These are phyloP conservation scores for Eumeta japonica DNA, from an alignment of 1,140 invertebrate genomes.

Conservation along the genomic window DNA sequence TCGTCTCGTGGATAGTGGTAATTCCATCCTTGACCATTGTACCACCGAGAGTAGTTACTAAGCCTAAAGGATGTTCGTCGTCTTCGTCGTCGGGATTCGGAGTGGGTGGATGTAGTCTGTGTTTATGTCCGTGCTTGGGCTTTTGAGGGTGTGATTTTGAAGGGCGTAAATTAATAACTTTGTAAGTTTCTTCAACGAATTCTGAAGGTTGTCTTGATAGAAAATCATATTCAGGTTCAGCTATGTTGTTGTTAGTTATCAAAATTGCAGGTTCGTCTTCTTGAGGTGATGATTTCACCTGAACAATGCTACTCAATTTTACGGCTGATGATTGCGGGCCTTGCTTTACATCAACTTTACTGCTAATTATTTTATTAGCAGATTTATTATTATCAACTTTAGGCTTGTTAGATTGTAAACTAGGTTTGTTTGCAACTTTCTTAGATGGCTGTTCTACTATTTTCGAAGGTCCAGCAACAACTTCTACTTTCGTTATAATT, in stretches of 20 bases:
- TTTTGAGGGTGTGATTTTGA: slow-evolving; percentile 49
- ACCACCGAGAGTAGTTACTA: slow-evolving; percentile 78
- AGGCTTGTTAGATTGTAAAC: slow-evolving; percentile 24
- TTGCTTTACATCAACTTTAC: slow-evolving; percentile 58
- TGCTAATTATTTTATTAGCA: slow-evolving; percentile 35
- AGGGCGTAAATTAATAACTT: slow-evolving; percentile 58
- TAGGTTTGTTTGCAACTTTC: slow-evolving; percentile 28
- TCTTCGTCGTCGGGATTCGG: slow-evolving; percentile 43
- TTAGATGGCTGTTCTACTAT: slow-evolving; percentile 38
- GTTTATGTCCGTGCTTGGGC: slow-evolving; percentile 44
- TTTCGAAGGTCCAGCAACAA: slow-evolving; percentile 53
- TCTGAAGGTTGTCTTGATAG: slow-evolving; percentile 78
- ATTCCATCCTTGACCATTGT: slow-evolving; percentile 79
- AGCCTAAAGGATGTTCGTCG: slow-evolving; percentile 69
- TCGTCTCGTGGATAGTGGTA: slow-evolving; percentile 84
- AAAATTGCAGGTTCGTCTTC: slow-evolving; percentile 52
- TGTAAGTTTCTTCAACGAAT: slow-evolving; percentile 74
- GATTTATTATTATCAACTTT: slow-evolving; percentile 35
- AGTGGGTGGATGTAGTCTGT: slow-evolving; percentile 40
- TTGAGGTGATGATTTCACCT: slow-evolving; percentile 53
- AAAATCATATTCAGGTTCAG: slow-evolving; percentile 79
- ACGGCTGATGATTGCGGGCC: slow-evolving; percentile 27
- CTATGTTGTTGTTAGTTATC: slow-evolving; percentile 68
- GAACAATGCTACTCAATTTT: slow-evolving; percentile 52
- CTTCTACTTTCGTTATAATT: slow-evolving; percentile 61